Conservation (phyloP, 2,113 vertebrate species). For the Cynoglossus semilaevis region DNA sequence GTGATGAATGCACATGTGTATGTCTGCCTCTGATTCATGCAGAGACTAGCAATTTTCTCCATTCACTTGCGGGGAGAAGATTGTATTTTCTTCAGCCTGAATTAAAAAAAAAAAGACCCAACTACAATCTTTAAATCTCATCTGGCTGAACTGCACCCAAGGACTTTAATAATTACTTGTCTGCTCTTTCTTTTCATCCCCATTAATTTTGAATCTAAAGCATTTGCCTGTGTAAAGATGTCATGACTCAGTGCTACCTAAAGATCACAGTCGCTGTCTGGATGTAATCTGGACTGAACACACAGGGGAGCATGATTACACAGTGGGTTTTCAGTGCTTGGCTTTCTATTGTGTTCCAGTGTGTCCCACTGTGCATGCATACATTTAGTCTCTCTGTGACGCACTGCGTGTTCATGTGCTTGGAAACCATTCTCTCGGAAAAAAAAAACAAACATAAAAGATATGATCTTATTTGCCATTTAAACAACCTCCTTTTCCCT, state of each 20-base stretch:
- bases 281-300: constrained; percentile 1
- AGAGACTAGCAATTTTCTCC: neutral
- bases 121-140: neutral
- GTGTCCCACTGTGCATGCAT: constrained; percentile 10
- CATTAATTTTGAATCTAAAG: constrained; percentile 17
- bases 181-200: constrained; percentile 1
- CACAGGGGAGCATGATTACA: constrained; percentile 14
- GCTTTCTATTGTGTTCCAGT: constrained; percentile 13
- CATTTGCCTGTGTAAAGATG: neutral
- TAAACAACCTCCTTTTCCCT: constrained; percentile 28
- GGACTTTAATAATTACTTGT: constrained; percentile 16
- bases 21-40: neutral
- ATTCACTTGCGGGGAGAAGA: neutral
- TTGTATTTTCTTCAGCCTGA: neutral
- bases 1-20: constrained; percentile 8
- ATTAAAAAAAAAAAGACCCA: neutral
- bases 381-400: constrained; percentile 1
- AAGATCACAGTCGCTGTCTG: neutral
- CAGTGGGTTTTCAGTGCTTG: constrained; percentile 21
- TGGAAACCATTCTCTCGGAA: constrained; percentile 36
- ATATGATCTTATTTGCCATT: constrained; percentile 9
- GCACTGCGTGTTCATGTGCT: constrained; percentile 8
- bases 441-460: constrained; percentile 18
- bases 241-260: neutral
- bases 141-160: constrained; percentile 11